Percentiles rank a stretch among this genome's conserved stretches.
Evolutionary conservation across 2,113 vertebrate species (phyloP).

Genomic region (Hemicordylus capensis): DNA sequence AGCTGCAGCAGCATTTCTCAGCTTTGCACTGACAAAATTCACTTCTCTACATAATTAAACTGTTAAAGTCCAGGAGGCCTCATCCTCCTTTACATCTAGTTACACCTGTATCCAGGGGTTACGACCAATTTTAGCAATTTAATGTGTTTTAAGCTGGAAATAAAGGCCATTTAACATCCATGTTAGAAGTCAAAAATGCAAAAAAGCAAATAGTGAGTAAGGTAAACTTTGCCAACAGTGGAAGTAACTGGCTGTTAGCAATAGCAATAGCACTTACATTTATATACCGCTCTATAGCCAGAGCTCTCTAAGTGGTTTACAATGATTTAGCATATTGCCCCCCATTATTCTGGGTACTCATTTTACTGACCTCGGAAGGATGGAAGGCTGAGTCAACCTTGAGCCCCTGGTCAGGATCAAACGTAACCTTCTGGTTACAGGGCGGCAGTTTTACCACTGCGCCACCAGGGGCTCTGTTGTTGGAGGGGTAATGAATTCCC

Average conservation of each 20-base stretch:
- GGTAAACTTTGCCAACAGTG: background rate
- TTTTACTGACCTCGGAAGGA: no score
- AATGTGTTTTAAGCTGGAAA: background rate
- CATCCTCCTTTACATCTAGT: background rate
- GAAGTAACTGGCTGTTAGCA: background rate
- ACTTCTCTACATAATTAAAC: background rate
- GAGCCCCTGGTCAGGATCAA: no score
- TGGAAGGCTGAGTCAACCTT: no score
- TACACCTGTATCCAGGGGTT: background rate
- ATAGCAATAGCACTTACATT: no score
- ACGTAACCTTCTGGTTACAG: no score
- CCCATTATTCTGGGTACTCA: no score
- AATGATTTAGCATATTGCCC: no score
- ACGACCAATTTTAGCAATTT: no score
- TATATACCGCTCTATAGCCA: no score
- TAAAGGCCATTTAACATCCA: background rate
- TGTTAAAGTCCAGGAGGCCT: background rate
- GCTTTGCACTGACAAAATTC: background rate
- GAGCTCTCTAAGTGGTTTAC: no score
- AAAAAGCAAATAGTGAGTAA: background rate
- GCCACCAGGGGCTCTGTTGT: no score
- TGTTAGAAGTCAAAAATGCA: background rate
- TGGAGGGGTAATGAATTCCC: background rate
- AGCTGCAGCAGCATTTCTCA: background rate
- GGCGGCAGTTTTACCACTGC: no score